Evolutionary conservation across 2,888 invertebrate species (phyloP).

Genomic region (Ypsolopha sequella): DNA sequence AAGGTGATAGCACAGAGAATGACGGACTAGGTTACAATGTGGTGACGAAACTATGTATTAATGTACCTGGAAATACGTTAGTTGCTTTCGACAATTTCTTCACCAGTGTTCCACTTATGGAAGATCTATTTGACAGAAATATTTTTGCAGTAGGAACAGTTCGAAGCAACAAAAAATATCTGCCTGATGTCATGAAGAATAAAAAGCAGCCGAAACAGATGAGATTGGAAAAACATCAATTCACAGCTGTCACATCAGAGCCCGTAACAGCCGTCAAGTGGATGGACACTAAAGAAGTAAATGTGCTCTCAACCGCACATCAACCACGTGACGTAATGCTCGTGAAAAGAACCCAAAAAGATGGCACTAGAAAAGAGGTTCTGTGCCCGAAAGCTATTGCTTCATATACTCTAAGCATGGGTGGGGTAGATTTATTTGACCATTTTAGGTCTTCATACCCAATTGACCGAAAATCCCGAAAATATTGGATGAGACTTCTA

Average conservation of each 20-base stretch:
- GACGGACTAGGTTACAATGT: slow-evolving; percentile 2
- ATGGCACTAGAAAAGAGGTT: slow-evolving; percentile 4
- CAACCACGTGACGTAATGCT: neutral
- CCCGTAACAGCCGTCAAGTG: neutral
- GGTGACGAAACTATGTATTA: slow-evolving; percentile 1
- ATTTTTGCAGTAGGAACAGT: slow-evolving; percentile 1
- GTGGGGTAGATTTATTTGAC: slow-evolving; percentile 26
- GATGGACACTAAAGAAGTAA: neutral
- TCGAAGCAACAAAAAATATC: neutral
- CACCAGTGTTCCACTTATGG: neutral
- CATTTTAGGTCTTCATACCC: slow-evolving; percentile 26
- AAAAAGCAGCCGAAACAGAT: neutral
- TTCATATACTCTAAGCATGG: no score
- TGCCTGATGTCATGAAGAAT: neutral
- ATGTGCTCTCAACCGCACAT: neutral
- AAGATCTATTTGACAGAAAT: neutral
- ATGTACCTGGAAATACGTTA: slow-evolving; percentile 1
- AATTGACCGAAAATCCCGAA: slow-evolving; percentile 20
- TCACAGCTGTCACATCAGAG: neutral
- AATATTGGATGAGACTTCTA: slow-evolving; percentile 24
- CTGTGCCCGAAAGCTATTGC: neutral
- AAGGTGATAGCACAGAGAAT: neutral
- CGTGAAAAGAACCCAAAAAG: slow-evolving; percentile 4
- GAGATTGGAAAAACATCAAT: neutral
- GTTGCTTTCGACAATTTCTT: slow-evolving; percentile 10